phyloP scores from a whole-genome alignment of 2,888 invertebrate species.

The Sylvicola cinctus region DNA sequence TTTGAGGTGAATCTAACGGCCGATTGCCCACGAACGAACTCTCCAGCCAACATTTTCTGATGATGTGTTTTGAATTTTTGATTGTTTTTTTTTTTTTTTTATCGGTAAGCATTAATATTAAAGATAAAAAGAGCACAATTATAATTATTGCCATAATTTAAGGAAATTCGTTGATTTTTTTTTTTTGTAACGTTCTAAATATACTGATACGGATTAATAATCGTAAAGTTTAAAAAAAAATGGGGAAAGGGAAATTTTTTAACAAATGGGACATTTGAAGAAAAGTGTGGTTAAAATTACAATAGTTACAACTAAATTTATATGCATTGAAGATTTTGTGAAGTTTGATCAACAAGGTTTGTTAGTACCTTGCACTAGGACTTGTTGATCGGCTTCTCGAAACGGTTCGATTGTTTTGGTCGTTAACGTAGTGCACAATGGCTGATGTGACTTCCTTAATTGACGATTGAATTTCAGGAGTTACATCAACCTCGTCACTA shows the following conservation, averaged over 20 bases:
- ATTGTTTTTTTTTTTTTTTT: background rate
- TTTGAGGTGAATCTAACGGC: constrained; percentile 69
- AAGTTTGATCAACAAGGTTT: too few relatives aligned
- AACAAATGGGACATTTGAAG: too few relatives aligned
- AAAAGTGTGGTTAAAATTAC: too few relatives aligned
- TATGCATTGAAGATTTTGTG: too few relatives aligned
- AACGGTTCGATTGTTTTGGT: constrained; percentile 35
- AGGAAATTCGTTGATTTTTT: too few relatives aligned
- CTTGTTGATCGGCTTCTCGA: constrained; percentile 25
- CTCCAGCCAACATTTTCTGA: constrained; percentile 65
- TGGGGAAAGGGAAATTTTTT: too few relatives aligned
- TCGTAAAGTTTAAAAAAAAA: too few relatives aligned
- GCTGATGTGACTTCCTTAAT: constrained; percentile 86
- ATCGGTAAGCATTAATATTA: background rate
- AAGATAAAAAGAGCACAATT: background rate
- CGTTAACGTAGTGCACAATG: constrained; percentile 76
- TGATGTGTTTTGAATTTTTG: background rate
- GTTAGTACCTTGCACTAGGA: constrained; percentile 22
- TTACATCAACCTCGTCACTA: constrained; percentile 23
- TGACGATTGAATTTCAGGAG: constrained; percentile 56
- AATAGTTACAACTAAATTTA: too few relatives aligned
- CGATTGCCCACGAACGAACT: constrained; percentile 77
- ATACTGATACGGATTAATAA: too few relatives aligned
- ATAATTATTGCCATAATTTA: background rate
- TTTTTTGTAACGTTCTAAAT: too few relatives aligned